phyloP scores from a whole-genome alignment of 1,140 invertebrate species.

The Maniola jurtina region DNA sequence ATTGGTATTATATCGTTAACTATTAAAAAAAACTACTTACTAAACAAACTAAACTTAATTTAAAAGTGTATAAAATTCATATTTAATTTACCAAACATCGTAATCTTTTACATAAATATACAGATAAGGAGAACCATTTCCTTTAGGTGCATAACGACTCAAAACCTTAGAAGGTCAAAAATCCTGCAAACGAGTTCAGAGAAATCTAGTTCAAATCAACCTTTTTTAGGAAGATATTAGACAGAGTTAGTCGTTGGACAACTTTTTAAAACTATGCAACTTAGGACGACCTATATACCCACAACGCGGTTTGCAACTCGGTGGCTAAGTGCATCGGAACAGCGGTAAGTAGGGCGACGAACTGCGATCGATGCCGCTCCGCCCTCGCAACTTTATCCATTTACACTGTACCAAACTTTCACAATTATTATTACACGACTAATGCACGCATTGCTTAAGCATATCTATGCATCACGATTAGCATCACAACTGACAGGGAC shows the following conservation, averaged over 20 bases:
- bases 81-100: neutral
- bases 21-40: too few relatives aligned
- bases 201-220: slow-evolving; percentile 14
- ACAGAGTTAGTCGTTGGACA: slow-evolving; percentile 1
- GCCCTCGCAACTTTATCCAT: slow-evolving; percentile 71
- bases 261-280: slow-evolving; percentile 19
- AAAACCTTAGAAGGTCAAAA: neutral
- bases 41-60: too few relatives aligned
- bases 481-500: neutral
- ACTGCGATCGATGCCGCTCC: slow-evolving; percentile 70
- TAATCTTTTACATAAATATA: neutral
- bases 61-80: too few relatives aligned
- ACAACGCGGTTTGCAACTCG: slow-evolving; percentile 45
- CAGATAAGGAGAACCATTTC: neutral
- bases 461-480: slow-evolving; percentile 7
- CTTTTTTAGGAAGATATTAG: neutral
- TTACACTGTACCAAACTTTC: slow-evolving; percentile 69
- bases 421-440: slow-evolving; percentile 59
- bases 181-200: neutral
- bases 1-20: too few relatives aligned
- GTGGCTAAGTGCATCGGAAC: slow-evolving; percentile 65
- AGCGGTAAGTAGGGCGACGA: slow-evolving; percentile 73
- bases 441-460: slow-evolving; percentile 28
- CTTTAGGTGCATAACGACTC: neutral
- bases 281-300: slow-evolving; percentile 21